Percentiles rank a stretch among this genome's conserved stretches.
Evolutionary conservation across 2,888 invertebrate species (phyloP).

Genomic region (Diarsia dahlii): DNA sequence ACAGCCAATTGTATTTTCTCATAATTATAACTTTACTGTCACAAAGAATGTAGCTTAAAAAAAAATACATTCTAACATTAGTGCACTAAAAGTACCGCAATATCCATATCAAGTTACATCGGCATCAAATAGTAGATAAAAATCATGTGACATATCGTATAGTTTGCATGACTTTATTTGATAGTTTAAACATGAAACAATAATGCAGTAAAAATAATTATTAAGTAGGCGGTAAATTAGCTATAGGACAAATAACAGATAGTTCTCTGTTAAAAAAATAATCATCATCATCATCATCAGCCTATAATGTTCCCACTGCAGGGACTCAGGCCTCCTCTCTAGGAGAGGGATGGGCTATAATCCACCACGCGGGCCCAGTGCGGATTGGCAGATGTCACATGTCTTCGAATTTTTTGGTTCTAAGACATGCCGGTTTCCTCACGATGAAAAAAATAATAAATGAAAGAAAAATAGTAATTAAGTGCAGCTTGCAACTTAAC

Average conservation of each 20-base stretch:
- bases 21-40: background rate
- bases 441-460: too few relatives aligned
- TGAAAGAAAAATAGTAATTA: background rate
- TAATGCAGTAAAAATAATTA: conserved; percentile 13
- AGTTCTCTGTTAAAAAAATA: background rate
- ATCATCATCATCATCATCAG: too few relatives aligned
- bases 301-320: too few relatives aligned
- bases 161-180: conserved; percentile 22
- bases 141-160: conserved; percentile 36
- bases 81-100: conserved; percentile 11
- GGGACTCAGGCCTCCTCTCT: too few relatives aligned
- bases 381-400: too few relatives aligned
- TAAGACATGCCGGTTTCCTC: too few relatives aligned
- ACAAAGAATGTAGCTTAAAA: background rate
- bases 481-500: background rate
- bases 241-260: background rate
- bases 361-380: too few relatives aligned
- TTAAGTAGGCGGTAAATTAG: background rate
- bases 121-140: conserved; percentile 32
- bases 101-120: conserved; percentile 10
- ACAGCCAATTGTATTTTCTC: background rate
- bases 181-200: conserved; percentile 24
- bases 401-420: too few relatives aligned
- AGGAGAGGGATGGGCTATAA: too few relatives aligned
- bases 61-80: background rate